Evolutionary conservation across 2,113 vertebrate species (phyloP).

Genomic region (Stigmatopora argus): DNA sequence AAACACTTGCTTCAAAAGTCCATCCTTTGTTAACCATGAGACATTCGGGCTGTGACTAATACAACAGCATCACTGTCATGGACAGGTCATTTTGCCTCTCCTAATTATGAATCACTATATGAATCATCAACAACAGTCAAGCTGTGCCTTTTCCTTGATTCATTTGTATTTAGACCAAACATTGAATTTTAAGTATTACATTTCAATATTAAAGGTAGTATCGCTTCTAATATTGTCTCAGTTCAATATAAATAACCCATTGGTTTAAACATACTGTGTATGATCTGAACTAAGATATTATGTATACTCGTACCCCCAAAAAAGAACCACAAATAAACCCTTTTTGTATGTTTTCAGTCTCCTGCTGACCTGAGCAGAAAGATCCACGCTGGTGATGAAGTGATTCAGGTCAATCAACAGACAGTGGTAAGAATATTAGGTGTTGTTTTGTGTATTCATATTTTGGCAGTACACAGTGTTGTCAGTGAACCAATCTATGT

Average conservation of each 20-base stretch:
- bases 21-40: constrained; percentile 22
- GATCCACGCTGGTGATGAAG: constrained; percentile 96
- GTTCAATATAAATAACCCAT: not conserved
- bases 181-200: not conserved
- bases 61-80: constrained; percentile 21
- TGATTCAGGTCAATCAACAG: constrained; percentile 93
- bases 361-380: constrained; percentile 88
- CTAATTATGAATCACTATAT: constrained; percentile 43
- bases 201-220: not conserved
- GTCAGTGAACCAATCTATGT: not conserved
- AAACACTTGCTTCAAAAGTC: constrained; percentile 25
- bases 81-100: constrained; percentile 39
- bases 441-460: not conserved
- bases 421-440: constrained; percentile 80
- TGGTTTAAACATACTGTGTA: not conserved
- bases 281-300: not conserved
- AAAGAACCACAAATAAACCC: not conserved
- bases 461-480: not conserved
- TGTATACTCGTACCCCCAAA: too few species aligned
- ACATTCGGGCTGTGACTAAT: constrained; percentile 49
- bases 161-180: constrained; percentile 1
- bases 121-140: constrained; percentile 51
- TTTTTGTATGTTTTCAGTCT: constrained; percentile 71
- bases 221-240: too few species aligned
- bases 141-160: constrained; percentile 14